Base-by-base conservation (phyloP, 2,797 vertebrate genomes). In the Mus caroli region DNA sequence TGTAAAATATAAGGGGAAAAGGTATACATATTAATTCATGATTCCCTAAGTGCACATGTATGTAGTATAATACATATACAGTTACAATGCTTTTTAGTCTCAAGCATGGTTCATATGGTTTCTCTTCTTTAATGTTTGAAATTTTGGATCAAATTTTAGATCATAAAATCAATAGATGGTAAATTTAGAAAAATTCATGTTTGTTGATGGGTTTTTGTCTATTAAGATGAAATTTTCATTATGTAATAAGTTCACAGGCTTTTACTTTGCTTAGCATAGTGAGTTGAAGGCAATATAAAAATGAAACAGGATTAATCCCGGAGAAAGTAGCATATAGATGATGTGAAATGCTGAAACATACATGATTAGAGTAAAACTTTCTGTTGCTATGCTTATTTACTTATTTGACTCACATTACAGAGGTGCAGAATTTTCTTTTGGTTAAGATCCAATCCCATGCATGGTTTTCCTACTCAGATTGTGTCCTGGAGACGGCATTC, bases 1-100 rank as follows among this genome's bases (percentile, higher is more conserved):
- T 93, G 86, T 79, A 60, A 94, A 76, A 73, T 62, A 94, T 50
- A 77, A 60, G 60, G 69, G 14, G 43, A 69, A 26, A 79, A 94
- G n/a, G 13, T 58, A 34, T 31, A 86, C 89, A 76, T 94, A 58
- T 76, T 94, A 80, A 94, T 85, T 77, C 92, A 64, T 90, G 90
- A 93, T 91, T 84, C 56, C 79, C 77, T 31, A 19, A 73, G 1
- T 79, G 73, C 73, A 43, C 26, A 87, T 91, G 58, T 92, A 76
- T 60, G 60, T n/a, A 67, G 1, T 71, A 12, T 90, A 31, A 87
- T 91, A 58, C 2, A 62, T 73, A 8, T 20, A 82, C 37, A 56
- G 54, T 10, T 75, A 78, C 17, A 71, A 19, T 97, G 88, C 34
- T 92, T 93, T 79, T 11, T 19, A 31, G 54, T n/a, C 26, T 89